Conservation (phyloP, 2,113 vertebrate species). For the Eretmochelys imbricata region DNA sequence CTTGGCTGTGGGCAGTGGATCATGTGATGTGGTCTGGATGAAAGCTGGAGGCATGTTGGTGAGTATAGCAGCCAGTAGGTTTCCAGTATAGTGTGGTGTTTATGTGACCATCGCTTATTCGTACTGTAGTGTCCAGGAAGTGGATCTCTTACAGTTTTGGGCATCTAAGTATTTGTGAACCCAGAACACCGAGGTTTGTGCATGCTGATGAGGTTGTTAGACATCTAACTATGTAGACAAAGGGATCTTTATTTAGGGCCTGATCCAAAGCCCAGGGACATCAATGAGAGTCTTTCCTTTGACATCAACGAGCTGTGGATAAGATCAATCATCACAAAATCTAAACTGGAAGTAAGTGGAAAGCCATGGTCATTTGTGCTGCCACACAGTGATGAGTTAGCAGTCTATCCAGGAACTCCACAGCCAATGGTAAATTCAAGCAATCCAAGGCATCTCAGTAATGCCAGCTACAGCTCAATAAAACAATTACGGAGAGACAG, state of each 20-base stretch:
- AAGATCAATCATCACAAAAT: neutral
- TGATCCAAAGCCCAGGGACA: neutral
- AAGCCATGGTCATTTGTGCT: neutral
- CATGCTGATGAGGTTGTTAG: neutral
- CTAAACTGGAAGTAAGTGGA: neutral
- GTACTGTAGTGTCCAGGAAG: too few relatives aligned
- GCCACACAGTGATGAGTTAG: rapidly evolving
- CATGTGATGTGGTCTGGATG: too few relatives aligned
- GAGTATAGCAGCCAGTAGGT: too few relatives aligned
- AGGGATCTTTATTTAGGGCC: neutral
- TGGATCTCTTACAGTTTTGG: neutral
- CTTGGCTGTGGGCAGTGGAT: too few relatives aligned
- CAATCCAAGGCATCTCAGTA: neutral
- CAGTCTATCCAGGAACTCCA: neutral
- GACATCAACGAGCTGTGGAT: neutral
- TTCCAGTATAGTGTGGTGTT: too few relatives aligned
- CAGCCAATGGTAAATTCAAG: neutral
- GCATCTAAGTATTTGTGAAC: neutral
- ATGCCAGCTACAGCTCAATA: neutral
- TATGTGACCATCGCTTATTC: too few relatives aligned
- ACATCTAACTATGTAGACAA: neutral
- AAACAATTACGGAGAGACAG: neutral
- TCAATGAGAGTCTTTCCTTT: neutral
- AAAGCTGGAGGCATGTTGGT: too few relatives aligned
- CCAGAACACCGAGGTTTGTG: neutral